A percentile compares a stretch with the other conserved stretches of the same genome.
Conservation (phyloP, 2,113 vertebrate species). For the Hippocampus zosterae region DNA sequence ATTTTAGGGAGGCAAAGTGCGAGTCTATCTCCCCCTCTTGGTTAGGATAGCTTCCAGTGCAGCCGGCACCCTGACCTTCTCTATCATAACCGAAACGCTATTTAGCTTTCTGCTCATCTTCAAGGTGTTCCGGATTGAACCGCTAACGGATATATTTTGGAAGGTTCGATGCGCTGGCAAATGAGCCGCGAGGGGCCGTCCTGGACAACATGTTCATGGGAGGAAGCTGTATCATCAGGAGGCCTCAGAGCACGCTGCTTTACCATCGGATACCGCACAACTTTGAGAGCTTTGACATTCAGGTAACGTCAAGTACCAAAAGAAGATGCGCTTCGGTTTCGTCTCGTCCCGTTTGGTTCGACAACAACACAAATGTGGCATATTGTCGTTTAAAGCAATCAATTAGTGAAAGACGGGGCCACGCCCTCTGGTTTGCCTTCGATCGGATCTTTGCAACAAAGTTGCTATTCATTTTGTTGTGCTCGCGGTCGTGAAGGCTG, state of each 20-base stretch:
- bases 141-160: not conserved
- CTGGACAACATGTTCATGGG: slow-evolving; percentile 84
- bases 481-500: slow-evolving; percentile 65
- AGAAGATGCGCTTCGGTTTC: too few species aligned
- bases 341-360: too few species aligned
- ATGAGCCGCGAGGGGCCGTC: slow-evolving; percentile 76
- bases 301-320: slow-evolving; percentile 53
- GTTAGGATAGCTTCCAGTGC: too few species aligned
- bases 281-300: slow-evolving; percentile 77
- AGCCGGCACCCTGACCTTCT: too few species aligned
- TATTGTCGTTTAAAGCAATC: too few species aligned
- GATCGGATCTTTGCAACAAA: not conserved
- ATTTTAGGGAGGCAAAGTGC: too few species aligned
- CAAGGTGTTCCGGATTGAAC: not conserved
- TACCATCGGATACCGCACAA: slow-evolving; percentile 79
- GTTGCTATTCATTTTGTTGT: not conserved
- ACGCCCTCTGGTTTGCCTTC: too few species aligned
- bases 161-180: slow-evolving; percentile 82
- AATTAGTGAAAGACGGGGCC: too few species aligned
- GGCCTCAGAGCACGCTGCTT: slow-evolving; percentile 62
- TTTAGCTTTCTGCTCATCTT: not conserved
- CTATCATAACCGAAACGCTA: too few species aligned
- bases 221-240: slow-evolving; percentile 73
- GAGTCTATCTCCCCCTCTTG: too few species aligned
- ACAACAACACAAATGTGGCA: too few species aligned